Base-by-base conservation (phyloP, 2,797 vertebrate species). In the Chaunax sp. region DNA sequence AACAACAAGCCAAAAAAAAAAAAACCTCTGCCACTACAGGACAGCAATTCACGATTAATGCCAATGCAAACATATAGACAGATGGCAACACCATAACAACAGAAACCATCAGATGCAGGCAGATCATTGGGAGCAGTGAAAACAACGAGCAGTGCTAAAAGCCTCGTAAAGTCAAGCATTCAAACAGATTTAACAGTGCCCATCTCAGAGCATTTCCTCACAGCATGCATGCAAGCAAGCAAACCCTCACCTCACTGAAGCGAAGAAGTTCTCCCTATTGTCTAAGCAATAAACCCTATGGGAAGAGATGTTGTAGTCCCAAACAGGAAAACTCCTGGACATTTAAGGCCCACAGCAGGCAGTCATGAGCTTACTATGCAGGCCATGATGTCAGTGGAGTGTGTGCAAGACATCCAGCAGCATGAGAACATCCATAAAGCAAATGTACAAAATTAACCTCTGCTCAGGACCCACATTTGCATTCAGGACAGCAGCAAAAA, bases 211-310 rank as follows among this genome's bases (percentile, higher is more conserved):
- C 12, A 46, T 43, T 47, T 49, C 47, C 60, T 37, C 16, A 69
- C n/a, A 35, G 11, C 11, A 22, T 33, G n/a, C n/a, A 59, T 14
- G 2, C 20, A 41, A 58, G 19, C n/a, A 5, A 22, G 41, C n/a
- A n/a, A n/a, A n/a, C n/a, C n/a, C 37, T 45, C 40, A 69, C 57
- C 30, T 67, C 28, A 35, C 41, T 54, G 44, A 47, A 70, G 54
- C 0, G 3, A 33, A 40, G 40, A 46, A 6, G 6, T 30, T 23
- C 33, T 26, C 37, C 44, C 15, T 8, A n/a, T 15, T 4, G 14
- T 53, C 61, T 55, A 54, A 25, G 56, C 33, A 26, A 19, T 15
- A 25, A 69, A 38, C 11, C 49, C 18, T 51, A 2, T 28, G 12
- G 23, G 19, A 60, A 41, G 22, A 38, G 2, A 23, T 11, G 22